Evolutionary conservation across 1,140 invertebrate genomes (phyloP), one percentile per base, ranked within the genome.

Genomic region (Epicauta chinensis): DNA sequence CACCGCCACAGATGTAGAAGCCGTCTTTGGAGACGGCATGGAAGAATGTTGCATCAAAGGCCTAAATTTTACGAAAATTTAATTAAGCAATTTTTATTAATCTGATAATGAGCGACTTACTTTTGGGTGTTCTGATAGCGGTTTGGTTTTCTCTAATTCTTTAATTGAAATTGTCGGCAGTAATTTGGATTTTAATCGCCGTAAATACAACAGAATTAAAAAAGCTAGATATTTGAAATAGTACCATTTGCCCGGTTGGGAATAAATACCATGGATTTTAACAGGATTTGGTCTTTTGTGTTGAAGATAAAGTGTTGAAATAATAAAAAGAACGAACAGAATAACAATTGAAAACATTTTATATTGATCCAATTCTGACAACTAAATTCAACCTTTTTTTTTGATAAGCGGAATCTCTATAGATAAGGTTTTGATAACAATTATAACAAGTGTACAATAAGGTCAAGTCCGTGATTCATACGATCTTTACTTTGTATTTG

Each of bases 1-100:
- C 71, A 9, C 78, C 79, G 0, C 68, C 69, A 44, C 74, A 68
- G 9, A 80, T 64, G 59, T 77, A 80, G 14, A 73, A 69, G 0
- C 77, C 77, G 39, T 76, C 67, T 50, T 73, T 66, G 17, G 68
- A 68, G 14, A 73, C 69, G 3, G 62, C 71, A 59, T 79, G 78
- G 66, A 81, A 81, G 61, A 80, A 81, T 11, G 79, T 73, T 9
- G 80, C 80, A 59, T 82, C 79, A 58, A 82, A 80, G 2, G 79
- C 79, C 79, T 82, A 61, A 34, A 70, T 69, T 40, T 51, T 56
- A 32, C 10, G n/a, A 46, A 43, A 37, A 16, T 12, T 30, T 2
- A n/a, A n/a, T 41, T 4, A 0, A 6, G 11, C 5, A 43, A 36
- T 17, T 14, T n/a, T 17, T 13, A 12, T 13, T n/a, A 34, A 6